Percentiles rank a stretch among this genome's conserved stretches.
Evolutionary conservation across 2,888 invertebrate genomes (phyloP).

Genomic region (Tenthredo notha): DNA sequence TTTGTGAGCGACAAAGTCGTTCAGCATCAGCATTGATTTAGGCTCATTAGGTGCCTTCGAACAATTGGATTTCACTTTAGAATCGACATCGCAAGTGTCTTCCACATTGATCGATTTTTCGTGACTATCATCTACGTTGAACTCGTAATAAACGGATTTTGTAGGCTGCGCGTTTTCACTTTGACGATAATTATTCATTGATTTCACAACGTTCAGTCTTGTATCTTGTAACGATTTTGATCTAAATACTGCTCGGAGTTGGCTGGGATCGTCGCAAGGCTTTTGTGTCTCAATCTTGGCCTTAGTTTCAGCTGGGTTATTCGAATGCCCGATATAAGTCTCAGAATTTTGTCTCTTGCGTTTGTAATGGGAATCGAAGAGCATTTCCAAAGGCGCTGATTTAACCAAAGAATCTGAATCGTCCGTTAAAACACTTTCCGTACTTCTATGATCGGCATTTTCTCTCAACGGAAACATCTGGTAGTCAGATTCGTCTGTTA

Average conservation of each 20-base stretch:
- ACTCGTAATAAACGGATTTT: conserved; percentile 67
- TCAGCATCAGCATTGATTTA: conserved; percentile 73
- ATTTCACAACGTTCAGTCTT: conserved; percentile 64
- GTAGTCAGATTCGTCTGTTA: conserved; percentile 87
- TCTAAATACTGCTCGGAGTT: conserved; percentile 72
- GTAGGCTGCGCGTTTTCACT: conserved; percentile 59
- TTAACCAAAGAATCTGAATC: conserved; percentile 87
- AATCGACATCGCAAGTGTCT: conserved; percentile 59
- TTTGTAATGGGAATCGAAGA: conserved; percentile 82
- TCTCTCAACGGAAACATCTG: conserved; percentile 79
- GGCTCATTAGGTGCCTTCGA: conserved; percentile 67
- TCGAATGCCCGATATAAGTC: conserved; percentile 76
- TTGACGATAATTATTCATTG: conserved; percentile 63
- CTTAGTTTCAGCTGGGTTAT: conserved; percentile 62
- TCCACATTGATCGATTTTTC: conserved; percentile 58
- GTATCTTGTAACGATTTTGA: conserved; percentile 79
- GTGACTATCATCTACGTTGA: conserved; percentile 67
- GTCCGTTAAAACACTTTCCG: conserved; percentile 90
- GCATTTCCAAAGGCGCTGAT: conserved; percentile 88
- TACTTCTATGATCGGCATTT: conserved; percentile 87
- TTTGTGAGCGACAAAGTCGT: conserved; percentile 84
- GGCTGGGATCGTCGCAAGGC: conserved; percentile 54
- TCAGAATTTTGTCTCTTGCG: conserved; percentile 76
- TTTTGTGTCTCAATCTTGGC: background rate
- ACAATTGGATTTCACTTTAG: conserved; percentile 62